Evolutionary conservation across 2,888 invertebrate genomes (phyloP).

Genomic region (Sthenelais limicola): DNA sequence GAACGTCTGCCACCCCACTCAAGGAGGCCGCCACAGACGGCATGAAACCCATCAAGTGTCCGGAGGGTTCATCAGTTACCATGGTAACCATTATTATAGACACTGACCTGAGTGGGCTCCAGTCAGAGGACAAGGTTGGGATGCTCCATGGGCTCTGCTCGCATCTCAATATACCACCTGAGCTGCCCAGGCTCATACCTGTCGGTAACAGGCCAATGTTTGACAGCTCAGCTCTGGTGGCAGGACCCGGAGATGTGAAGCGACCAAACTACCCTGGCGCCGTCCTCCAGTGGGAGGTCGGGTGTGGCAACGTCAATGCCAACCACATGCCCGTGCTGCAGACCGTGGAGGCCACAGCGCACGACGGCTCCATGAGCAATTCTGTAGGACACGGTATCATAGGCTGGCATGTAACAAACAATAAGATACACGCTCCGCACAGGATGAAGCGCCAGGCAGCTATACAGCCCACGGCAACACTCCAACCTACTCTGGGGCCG

Average conservation of each 20-base stretch:
- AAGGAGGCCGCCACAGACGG: conserved; percentile 53
- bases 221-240: conserved; percentile 67
- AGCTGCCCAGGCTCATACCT: conserved; percentile 62
- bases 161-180: conserved; percentile 62
- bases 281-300: conserved; percentile 77
- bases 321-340: conserved; percentile 79
- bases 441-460: conserved; percentile 68
- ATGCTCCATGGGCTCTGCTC: conserved; percentile 61
- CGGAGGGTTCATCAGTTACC: conserved; percentile 75
- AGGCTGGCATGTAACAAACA: conserved; percentile 80
- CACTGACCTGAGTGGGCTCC: conserved; percentile 78
- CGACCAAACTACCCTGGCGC: conserved; percentile 57
- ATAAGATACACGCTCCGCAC: conserved; percentile 69
- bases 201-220: conserved; percentile 61
- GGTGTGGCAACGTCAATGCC: conserved; percentile 82
- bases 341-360: conserved; percentile 80
- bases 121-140: conserved; percentile 77
- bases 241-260: conserved; percentile 66
- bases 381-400: conserved; percentile 80
- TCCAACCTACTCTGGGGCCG: conserved; percentile 57
- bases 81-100: conserved; percentile 81
- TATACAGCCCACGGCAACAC: conserved; percentile 57
- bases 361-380: conserved; percentile 82
- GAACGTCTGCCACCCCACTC: conserved; percentile 49
- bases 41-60: conserved; percentile 63